Conservation (phyloP, 1,140 invertebrate genomes). For the Patella vulgata region DNA sequence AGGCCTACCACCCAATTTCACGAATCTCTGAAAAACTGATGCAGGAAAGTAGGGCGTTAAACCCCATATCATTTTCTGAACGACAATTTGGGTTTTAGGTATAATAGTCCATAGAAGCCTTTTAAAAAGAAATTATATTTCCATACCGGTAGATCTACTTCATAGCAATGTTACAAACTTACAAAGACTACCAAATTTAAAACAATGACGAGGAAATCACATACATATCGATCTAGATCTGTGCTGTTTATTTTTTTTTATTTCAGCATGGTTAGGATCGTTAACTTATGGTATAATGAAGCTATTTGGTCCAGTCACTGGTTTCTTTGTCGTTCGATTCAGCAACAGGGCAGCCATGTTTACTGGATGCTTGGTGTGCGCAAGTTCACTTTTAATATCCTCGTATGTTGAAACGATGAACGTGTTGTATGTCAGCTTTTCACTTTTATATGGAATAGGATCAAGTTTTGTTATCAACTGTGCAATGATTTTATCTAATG, state of each 20-base stretch:
- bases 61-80: too few relatives aligned
- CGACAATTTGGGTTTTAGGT: too few relatives aligned
- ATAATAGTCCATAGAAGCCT: too few relatives aligned
- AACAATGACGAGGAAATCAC: too few relatives aligned
- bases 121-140: too few relatives aligned
- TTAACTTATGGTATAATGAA: conserved; percentile 49
- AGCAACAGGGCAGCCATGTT: conserved; percentile 47
- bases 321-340: conserved; percentile 37
- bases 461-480: conserved; percentile 45
- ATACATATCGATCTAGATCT: too few relatives aligned
- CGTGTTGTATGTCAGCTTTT: conserved; percentile 46
- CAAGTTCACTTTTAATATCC: conserved; percentile 37
- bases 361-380: conserved; percentile 42
- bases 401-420: conserved; percentile 43
- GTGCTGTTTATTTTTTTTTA: conserved; percentile 4
- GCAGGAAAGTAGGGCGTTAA: too few relatives aligned
- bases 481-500: conserved; percentile 44
- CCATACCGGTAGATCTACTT: too few relatives aligned
- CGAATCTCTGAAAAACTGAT: too few relatives aligned
- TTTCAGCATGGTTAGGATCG: conserved; percentile 57
- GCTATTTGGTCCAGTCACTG: conserved; percentile 48
- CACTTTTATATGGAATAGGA: conserved; percentile 51
- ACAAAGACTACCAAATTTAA: too few relatives aligned
- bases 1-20: too few relatives aligned
- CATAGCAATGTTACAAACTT: too few relatives aligned